Evolutionary conservation across 2,888 invertebrate genomes (phyloP), one percentile per base, ranked within the genome.

Genomic region (Melanargia galathea): DNA sequence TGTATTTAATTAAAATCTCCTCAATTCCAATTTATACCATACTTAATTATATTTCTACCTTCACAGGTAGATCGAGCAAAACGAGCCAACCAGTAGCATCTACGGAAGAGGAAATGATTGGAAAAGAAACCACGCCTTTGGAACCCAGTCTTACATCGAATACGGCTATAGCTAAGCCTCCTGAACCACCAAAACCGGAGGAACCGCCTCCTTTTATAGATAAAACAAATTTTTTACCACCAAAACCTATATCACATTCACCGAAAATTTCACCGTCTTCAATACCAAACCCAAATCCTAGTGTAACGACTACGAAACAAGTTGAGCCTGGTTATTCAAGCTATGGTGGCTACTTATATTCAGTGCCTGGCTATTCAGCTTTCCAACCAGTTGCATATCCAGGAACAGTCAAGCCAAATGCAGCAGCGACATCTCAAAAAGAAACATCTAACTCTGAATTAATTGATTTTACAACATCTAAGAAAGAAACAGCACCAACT

Each of bases 231-330:
- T 87, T 83, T 62, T 18, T 83, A 40, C 78, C 81, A 16, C 73
- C 83, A 0, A 90, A 87, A 73, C 79, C 86, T 0, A 76, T 88
- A 35, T 76, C 84, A 0, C 86, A 89, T 69, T 84, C 87, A 1
- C 83, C 87, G 22, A 90, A 86, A 73, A 92, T 92, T 65, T 88
- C 92, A 0, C 92, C 90, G 3, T 92, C 92, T 0, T 92, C 92
- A 0, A 91, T 91, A 49, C 90, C 92, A 0, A 92, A 87, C 60
- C 90, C 92, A 1, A 92, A 79, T 63, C 91, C 92, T 1, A 91
- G 89, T 52, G 82, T 86, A 0, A 82, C 83, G 8, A 80, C 85
- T 0, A 84, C 81, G 1, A 87, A 84, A 64, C 85, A 76, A 57
- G 73, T 77, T n/a, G 89, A 89, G 55, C 64, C 81, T 46, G 82